Conservation (phyloP, 2,888 invertebrate species). For the Sarcophaga subvicina region DNA sequence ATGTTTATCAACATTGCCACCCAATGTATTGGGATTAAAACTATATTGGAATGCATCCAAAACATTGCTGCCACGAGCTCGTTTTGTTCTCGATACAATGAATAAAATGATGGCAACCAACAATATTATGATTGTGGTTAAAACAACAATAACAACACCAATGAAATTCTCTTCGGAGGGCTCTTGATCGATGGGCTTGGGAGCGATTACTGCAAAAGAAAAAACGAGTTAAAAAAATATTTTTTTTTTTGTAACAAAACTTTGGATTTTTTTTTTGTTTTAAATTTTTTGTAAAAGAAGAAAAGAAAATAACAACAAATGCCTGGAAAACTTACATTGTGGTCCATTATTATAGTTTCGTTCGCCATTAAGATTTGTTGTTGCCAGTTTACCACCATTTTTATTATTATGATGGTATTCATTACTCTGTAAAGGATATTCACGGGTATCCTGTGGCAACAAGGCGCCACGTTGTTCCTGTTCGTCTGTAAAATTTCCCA, state of each 20-base stretch:
- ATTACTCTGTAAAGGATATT: conserved; percentile 87
- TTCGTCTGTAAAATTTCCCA: conserved; percentile 85
- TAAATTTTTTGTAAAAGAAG: not conserved
- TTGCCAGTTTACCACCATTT: conserved; percentile 72
- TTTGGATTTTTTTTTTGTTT: not conserved
- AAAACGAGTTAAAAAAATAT: conserved; percentile 53
- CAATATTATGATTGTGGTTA: conserved; percentile 88
- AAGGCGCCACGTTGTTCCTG: conserved; percentile 81
- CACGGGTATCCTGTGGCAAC: conserved; percentile 82
- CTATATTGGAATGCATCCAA: conserved; percentile 82
- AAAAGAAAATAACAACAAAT: conserved; percentile 10
- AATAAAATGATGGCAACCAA: conserved; percentile 87
- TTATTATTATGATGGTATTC: conserved; percentile 84
- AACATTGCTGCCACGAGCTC: conserved; percentile 82
- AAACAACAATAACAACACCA: conserved; percentile 87
- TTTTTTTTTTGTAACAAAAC: conserved; percentile 23
- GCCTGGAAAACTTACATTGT: conserved; percentile 74
- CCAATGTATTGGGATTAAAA: conserved; percentile 81
- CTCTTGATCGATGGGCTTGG: conserved; percentile 84
- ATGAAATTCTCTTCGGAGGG: conserved; percentile 84
- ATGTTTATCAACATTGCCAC: conserved; percentile 82
- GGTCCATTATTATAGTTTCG: conserved; percentile 77
- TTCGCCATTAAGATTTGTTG: conserved; percentile 72
- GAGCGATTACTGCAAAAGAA: conserved; percentile 79
- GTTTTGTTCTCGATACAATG: conserved; percentile 86